Evolutionary conservation across 2,888 invertebrate genomes (phyloP), one percentile per base, ranked within the genome.

Genomic region (Margaritifera margaritifera): DNA sequence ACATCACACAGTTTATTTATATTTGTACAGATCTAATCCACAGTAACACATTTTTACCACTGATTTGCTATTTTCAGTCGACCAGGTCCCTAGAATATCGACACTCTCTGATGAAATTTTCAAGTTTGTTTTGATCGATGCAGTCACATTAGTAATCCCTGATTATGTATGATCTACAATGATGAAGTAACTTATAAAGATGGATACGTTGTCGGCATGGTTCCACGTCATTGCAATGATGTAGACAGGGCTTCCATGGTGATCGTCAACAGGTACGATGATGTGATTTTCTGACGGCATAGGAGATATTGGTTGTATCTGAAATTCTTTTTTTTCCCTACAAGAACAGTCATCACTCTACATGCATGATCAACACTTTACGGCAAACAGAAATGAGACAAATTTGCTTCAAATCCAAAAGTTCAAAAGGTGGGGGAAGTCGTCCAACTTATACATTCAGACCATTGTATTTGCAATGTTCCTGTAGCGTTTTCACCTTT

Each of bases 121-220:
- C 4, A 5, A 20, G 2, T n/a, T 42, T 18, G 25, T n/a, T 8
- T 27, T 27, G 42, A 64, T 59, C 4, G 25, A 25, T 18, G 50
- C 60, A 55, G 25, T 42, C 6, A 72, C 20, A 24, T 66, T 31
- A 42, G 18, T 56, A 25, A 80, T 62, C 15, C 31, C 51, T 25
- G 81, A 80, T 3, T 67, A 56, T 15, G 81, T 80, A n/a, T 74
- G 73, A 63, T 81, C 81, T 22, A 80, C 55, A 15, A 64, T 60
- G 20, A 80, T 54, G 15, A 71, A 67, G 15, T 54, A 15, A 5
- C 78, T 68, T 2, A 63, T 27, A 57, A 81, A 81, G n/a, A 57
- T 54, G 6, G 74, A 60, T 42, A 53, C 50, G 1, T 72, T 64
- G 15, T 79, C 79, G n/a, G 81, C 81, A 50, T 71, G 61, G 69